Percentiles rank a stretch among this genome's conserved stretches.
phyloP scores from a whole-genome alignment of 2,888 invertebrate genomes.

The Ochropleura plecta region DNA sequence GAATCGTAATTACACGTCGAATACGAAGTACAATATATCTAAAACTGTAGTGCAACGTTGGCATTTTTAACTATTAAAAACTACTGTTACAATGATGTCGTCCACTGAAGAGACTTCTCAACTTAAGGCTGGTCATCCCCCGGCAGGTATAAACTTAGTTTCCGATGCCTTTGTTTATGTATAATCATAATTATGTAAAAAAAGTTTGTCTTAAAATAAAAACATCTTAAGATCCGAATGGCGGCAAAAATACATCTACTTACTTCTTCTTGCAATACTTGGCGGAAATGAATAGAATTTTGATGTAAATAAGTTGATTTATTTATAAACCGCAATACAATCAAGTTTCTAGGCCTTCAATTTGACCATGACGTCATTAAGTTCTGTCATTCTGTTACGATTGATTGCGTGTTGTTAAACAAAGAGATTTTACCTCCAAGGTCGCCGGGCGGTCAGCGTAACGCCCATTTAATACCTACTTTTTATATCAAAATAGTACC shows the following conservation, averaged over 20 bases:
- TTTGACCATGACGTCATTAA: constrained; percentile 65
- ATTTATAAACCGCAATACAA: constrained; percentile 34
- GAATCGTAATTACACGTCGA: constrained; percentile 80
- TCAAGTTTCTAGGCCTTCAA: constrained; percentile 41
- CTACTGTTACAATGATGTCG: constrained; percentile 77
- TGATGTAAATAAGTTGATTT: constrained; percentile 35
- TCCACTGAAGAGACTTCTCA: constrained; percentile 91
- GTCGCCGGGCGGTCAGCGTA: constrained; percentile 63
- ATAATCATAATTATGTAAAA: constrained; percentile 4
- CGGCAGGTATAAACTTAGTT: constrained; percentile 93
- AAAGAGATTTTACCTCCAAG: constrained; percentile 73
- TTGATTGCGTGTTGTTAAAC: constrained; percentile 74
- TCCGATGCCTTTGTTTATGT: constrained; percentile 56
- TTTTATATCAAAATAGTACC: not conserved
- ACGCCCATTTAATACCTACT: not conserved
- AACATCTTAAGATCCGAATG: constrained; percentile 16
- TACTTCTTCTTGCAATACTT: too few species aligned
- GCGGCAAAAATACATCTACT: not conserved
- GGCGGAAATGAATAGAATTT: not conserved
- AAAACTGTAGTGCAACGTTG: constrained; percentile 65
- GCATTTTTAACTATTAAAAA: constrained; percentile 55
- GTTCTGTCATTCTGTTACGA: constrained; percentile 41
- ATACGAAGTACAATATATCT: constrained; percentile 46
- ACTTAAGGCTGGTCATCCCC: constrained; percentile 96
- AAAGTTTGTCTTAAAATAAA: not conserved